Evolutionary conservation across 2,888 invertebrate genomes (phyloP).

Genomic region (Andrena fulva): DNA sequence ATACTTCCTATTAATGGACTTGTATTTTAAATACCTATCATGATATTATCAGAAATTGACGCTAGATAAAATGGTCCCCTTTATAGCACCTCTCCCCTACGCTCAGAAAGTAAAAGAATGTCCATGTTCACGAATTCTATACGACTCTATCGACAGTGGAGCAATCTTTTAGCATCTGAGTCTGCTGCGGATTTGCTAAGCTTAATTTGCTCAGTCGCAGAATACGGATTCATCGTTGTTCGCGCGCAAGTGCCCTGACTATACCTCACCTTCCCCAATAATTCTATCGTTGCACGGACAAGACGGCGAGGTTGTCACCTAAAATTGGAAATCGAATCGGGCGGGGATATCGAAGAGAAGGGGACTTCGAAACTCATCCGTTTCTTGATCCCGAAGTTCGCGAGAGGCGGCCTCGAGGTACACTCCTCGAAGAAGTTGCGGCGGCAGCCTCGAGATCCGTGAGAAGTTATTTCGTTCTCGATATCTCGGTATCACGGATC

Average conservation of each 20-base stretch:
- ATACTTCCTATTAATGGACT: too few species aligned
- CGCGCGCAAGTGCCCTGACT: constrained; percentile 33
- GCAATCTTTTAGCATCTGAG: too few species aligned
- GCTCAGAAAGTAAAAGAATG: too few species aligned
- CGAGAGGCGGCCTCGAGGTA: constrained; percentile 18
- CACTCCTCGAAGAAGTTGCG: constrained; percentile 33
- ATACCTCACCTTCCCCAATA: constrained; percentile 43
- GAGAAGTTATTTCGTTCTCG: constrained; percentile 52
- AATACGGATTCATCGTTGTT: constrained; percentile 19
- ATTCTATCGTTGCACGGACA: constrained; percentile 32
- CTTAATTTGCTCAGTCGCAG: too few species aligned
- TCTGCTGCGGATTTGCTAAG: too few species aligned
- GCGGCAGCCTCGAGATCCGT: constrained; percentile 31
- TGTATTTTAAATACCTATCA: too few species aligned
- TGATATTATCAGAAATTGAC: too few species aligned
- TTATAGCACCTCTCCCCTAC: too few species aligned
- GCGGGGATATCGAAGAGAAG: constrained; percentile 15
- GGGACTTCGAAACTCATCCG: constrained; percentile 47
- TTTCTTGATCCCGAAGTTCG: constrained; percentile 61
- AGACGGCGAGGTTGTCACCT: constrained; percentile 42
- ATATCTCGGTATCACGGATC: constrained; percentile 30
- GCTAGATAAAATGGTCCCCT: too few species aligned
- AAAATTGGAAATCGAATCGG: constrained; percentile 65
- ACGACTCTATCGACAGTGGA: too few species aligned
- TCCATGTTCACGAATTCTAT: too few species aligned